Evolutionary conservation across 2,888 invertebrate genomes (phyloP), one percentile per base, ranked within the genome.

Genomic region (Patella pellucida): DNA sequence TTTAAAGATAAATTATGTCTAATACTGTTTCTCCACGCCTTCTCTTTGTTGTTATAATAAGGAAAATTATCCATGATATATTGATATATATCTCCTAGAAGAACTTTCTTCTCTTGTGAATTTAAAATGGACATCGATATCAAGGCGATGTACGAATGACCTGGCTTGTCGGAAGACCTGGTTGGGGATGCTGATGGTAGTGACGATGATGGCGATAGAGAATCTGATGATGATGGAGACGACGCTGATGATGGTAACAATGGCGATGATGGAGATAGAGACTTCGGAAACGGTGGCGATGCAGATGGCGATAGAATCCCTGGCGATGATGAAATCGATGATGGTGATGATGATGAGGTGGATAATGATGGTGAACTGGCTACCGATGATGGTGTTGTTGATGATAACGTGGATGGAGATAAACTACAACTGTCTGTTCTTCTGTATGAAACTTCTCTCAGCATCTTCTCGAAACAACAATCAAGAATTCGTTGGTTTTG

Each of bases 101-200:
- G 76, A 79, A 89, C 83, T 75, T 87, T 87, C 76, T 85, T 85
- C 41, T 87, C 87, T 14, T 83, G 79, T 16, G 82, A 79, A 74
- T 85, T 85, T n/a, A 90, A 81, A 51, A 90, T 90, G 15, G 90
- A 89, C 87, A 87, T 89, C 14, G 89, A 89, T 71, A 90, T 90
- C 51, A 90, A 83, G 7, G 88, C 90, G 62, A 90, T 90, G 79
- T 90, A 89, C 1, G 89, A 88, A 71, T 89, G 88, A 1, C 85
- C 76, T 0, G 89, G 89, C 69, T 89, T 89, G 23, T 62, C 19
- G 1, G 27, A 27, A 2, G 27, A 27, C 27, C 2, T 27, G 27
- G 3, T 27, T 27, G 1, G 27, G 1, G 27, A 27, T 3, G n/a
- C n/a, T n/a, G 27, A 27, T 2, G 27, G 3, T 3, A 27, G 3